These are phyloP conservation scores for Esox masquinongy DNA, from an alignment of 2,797 vertebrate genomes.

Conservation along the genomic window DNA sequence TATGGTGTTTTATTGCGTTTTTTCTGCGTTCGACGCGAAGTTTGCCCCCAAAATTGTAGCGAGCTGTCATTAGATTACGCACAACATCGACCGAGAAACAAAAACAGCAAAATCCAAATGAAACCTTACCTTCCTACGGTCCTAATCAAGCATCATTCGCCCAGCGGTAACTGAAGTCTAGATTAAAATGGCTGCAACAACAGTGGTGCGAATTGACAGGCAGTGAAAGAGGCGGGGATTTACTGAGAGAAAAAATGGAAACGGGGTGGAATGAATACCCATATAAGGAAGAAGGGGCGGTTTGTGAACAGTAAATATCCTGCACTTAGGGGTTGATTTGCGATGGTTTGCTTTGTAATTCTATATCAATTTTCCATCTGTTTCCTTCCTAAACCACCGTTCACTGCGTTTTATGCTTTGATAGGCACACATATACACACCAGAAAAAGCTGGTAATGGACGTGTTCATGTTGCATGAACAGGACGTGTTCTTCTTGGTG, in stretches of 20 bases:
- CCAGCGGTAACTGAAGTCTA: not conserved
- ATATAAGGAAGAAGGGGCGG: conserved; percentile 3
- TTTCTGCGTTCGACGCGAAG: not conserved
- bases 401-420: no score
- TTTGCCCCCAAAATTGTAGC: not conserved
- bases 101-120: not conserved
- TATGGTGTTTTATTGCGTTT: not conserved
- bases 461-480: no score
- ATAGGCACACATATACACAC: no score
- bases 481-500: no score
- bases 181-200: conserved; percentile 10
- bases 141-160: not conserved
- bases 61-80: not conserved
- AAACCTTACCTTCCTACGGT: not conserved
- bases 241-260: not conserved
- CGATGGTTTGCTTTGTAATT: no score
- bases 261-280: not conserved
- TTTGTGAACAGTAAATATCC: not conserved
- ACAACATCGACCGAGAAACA: not conserved
- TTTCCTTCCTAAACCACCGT: no score
- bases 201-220: conserved; percentile 1
- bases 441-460: no score
- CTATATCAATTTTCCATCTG: no score
- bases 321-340: no score
- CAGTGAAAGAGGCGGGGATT: not conserved